These are phyloP conservation scores for Papilio polyxenes DNA, from an alignment of 1,140 invertebrate species.

Conservation along the genomic window DNA sequence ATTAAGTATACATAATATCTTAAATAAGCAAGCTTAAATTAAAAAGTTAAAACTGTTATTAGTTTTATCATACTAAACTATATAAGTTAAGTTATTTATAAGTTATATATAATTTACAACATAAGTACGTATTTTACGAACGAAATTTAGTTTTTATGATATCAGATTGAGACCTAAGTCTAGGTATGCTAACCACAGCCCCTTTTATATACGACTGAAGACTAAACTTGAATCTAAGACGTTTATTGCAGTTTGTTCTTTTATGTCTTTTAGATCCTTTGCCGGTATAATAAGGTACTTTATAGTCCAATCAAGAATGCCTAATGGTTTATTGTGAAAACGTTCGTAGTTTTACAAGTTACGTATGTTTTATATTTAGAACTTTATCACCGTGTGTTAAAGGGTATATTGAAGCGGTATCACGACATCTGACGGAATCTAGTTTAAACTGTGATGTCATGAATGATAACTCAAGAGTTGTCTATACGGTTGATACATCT, in stretches of 20 bases:
- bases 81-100: too few relatives aligned
- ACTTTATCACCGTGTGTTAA: conserved; percentile 14
- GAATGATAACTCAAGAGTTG: conserved; percentile 17
- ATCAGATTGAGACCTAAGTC: neutral
- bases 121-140: neutral
- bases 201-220: neutral
- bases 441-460: conserved; percentile 29
- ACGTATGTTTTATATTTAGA: conserved; percentile 26
- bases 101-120: neutral
- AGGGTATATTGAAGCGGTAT: neutral
- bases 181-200: neutral
- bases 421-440: conserved; percentile 20
- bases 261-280: conserved; percentile 27
- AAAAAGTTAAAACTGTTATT: too few relatives aligned
- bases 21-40: too few relatives aligned
- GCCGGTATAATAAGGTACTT: conserved; percentile 10
- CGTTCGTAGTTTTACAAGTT: conserved; percentile 4
- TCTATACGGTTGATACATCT: conserved; percentile 1
- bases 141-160: neutral
- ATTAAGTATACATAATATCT: too few relatives aligned
- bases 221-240: neutral
- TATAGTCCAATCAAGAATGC: conserved; percentile 9
- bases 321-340: conserved; percentile 22
- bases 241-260: conserved; percentile 16
- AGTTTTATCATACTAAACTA: too few relatives aligned